Percentiles rank a stretch among this genome's conserved stretches.
Evolutionary conservation across 1,140 invertebrate genomes (phyloP).

Genomic region (Drosophila triauraria): DNA sequence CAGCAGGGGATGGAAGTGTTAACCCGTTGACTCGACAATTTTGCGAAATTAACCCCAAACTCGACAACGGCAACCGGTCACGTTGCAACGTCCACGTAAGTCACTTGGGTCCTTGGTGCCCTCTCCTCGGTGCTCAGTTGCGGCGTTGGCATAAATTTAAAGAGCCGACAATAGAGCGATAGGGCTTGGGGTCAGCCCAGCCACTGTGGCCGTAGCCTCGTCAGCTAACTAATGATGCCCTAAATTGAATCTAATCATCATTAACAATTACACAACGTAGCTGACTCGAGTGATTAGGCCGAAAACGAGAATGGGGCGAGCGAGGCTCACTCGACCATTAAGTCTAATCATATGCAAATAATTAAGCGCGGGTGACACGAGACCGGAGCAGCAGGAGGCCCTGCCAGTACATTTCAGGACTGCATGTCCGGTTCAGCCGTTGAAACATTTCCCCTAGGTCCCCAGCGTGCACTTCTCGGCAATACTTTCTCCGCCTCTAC

Average conservation of each 20-base stretch:
- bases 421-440: slow-evolving; percentile 37
- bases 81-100: slow-evolving; percentile 77
- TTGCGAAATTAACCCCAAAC: slow-evolving; percentile 82
- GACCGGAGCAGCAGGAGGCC: slow-evolving; percentile 13
- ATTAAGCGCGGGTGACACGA: slow-evolving; percentile 76
- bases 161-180: slow-evolving; percentile 52
- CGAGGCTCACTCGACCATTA: slow-evolving; percentile 68
- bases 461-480: slow-evolving; percentile 66
- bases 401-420: slow-evolving; percentile 7
- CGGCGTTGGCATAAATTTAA: slow-evolving; percentile 82
- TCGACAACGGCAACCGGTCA: slow-evolving; percentile 73
- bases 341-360: slow-evolving; percentile 85
- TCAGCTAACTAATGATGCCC: slow-evolving; percentile 84
- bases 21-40: slow-evolving; percentile 82
- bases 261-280: slow-evolving; percentile 83
- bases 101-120: slow-evolving; percentile 60
- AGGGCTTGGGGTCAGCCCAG: not conserved
- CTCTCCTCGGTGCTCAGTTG: slow-evolving; percentile 31
- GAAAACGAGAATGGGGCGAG: not conserved
- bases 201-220: slow-evolving; percentile 47
- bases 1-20: slow-evolving; percentile 3
- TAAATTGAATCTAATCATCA: slow-evolving; percentile 85
- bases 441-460: slow-evolving; percentile 78
- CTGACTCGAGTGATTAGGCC: slow-evolving; percentile 71
- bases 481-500: slow-evolving; percentile 59